Base-by-base conservation (phyloP, 2,888 invertebrate genomes). In the Tenthredo notha region DNA sequence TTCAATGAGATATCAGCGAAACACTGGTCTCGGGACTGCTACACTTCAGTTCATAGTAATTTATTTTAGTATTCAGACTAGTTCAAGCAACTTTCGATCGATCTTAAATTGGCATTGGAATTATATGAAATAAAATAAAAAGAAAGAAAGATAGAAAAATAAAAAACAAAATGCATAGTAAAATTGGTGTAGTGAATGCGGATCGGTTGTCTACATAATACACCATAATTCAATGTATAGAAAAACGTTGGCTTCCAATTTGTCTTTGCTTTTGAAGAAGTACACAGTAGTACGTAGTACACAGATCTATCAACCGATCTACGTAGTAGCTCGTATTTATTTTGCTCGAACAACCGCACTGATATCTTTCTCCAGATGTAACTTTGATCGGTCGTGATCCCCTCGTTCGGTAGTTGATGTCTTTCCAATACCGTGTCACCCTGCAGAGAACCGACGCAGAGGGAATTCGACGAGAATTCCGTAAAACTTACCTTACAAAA, bases 361-460 rank as follows among this genome's bases (percentile, higher is more conserved):
- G 88, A 90, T 90, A 90, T 84, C 87, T 87, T 89, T 89, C 88
- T 88, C 84, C 84, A 84, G 86, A 86, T 85, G 87, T 86, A 88
- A 87, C 87, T 87, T 84, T 87, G 89, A 90, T 88, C 87, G 87
- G 75, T 85, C 85, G 85, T 85, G 86, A 86, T 84, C 85, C 67
- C 84, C 84, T 87, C 84, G 84, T 85, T 80, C 61, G 86, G 86
- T 87, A 86, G 88, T 88, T 89, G 89, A 90, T 91, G 90, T 89
- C 87, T 91, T 91, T 91, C 89, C 90, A 90, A 91, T 91, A 91
- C 86, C 87, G 87, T 86, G 88, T 87, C 87, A 86, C 7, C 77
- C 54, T n/a, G n/a, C n/a, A 21, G 77, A 29, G 77, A 77, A 77
- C n/a, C 77, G 77, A 54, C 77, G 77, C 77, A 50, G 54, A 77